These are phyloP conservation scores for Drosophila melanica DNA, from an alignment of 1,140 invertebrate genomes.

Conservation along the genomic window DNA sequence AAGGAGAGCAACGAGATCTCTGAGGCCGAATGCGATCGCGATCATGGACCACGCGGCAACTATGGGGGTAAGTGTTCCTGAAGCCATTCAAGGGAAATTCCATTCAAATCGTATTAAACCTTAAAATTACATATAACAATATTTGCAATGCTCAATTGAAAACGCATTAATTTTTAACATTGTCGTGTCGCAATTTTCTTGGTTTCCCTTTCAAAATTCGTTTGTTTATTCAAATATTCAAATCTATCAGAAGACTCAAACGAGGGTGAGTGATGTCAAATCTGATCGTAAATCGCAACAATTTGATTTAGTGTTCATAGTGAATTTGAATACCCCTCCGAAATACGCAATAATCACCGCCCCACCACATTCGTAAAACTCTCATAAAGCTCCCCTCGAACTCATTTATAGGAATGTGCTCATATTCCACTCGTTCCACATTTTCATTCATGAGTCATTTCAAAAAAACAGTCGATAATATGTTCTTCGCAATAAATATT, in stretches of 20 bases:
- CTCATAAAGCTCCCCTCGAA: conserved; percentile 10
- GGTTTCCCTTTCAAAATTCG: conserved; percentile 60
- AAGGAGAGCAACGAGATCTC: conserved; percentile 97
- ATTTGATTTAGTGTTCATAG: conserved; percentile 29
- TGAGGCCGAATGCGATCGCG: conserved; percentile 95
- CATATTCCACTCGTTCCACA: conserved; percentile 12
- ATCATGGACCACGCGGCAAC: conserved; percentile 89
- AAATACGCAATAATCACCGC: conserved; percentile 13
- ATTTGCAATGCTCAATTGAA: conserved; percentile 38
- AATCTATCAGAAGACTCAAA: conserved; percentile 79
- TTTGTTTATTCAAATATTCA: conserved; percentile 41
- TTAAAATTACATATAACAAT: conserved; percentile 18
- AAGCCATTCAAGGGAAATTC: not conserved
- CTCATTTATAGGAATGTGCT: conserved; percentile 27
- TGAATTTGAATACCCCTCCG: conserved; percentile 15
- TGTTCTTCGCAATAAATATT: conserved; percentile 57
- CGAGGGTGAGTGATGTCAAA: conserved; percentile 80
- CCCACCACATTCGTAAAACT: conserved; percentile 29
- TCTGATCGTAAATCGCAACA: conserved; percentile 8
- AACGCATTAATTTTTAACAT: conserved; percentile 52
- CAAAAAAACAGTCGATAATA: conserved; percentile 7
- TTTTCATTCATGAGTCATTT: conserved; percentile 37
- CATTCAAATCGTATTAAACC: not conserved
- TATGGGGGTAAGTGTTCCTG: conserved; percentile 88
- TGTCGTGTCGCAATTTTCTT: conserved; percentile 54